These are phyloP conservation scores for Gari tellinella DNA, from an alignment of 2,888 invertebrate genomes.

Conservation along the genomic window DNA sequence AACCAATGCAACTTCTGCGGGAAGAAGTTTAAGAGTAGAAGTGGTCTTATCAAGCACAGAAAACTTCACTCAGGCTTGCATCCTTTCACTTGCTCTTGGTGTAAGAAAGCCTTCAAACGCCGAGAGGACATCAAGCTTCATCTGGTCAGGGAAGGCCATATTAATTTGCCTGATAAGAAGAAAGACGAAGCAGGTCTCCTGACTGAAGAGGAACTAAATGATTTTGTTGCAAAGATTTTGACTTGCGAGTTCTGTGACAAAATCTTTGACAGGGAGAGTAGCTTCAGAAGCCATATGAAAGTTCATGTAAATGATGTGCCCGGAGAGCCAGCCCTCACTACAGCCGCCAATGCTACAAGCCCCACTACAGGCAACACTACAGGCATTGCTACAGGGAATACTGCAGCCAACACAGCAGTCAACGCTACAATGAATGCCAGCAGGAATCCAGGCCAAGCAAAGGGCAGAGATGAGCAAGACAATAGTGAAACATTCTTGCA, in stretches of 20 bases:
- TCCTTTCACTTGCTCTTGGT: not conserved
- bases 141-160: conserved; percentile 9
- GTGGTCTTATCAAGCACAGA: too few relatives aligned
- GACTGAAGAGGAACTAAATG: not conserved
- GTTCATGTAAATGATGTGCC: conserved; percentile 2
- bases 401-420: too few relatives aligned
- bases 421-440: not conserved
- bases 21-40: too few relatives aligned
- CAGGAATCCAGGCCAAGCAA: too few relatives aligned
- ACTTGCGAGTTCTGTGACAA: conserved; percentile 13
- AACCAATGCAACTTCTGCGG: too few relatives aligned
- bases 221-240: conserved; percentile 1
- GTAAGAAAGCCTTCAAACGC: conserved; percentile 10
- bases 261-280: conserved; percentile 2
- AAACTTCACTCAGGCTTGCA: too few relatives aligned
- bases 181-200: too few relatives aligned
- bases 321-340: not conserved
- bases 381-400: too few relatives aligned
- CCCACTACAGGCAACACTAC: too few relatives aligned
- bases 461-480: too few relatives aligned
- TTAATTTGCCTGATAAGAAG: not conserved
- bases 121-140: conserved; percentile 14
- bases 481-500: too few relatives aligned
- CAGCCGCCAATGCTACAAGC: too few relatives aligned
- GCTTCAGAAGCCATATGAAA: conserved; percentile 8